Base-by-base conservation (phyloP, 2,113 vertebrate species). In the Bostrychus sinensis region DNA sequence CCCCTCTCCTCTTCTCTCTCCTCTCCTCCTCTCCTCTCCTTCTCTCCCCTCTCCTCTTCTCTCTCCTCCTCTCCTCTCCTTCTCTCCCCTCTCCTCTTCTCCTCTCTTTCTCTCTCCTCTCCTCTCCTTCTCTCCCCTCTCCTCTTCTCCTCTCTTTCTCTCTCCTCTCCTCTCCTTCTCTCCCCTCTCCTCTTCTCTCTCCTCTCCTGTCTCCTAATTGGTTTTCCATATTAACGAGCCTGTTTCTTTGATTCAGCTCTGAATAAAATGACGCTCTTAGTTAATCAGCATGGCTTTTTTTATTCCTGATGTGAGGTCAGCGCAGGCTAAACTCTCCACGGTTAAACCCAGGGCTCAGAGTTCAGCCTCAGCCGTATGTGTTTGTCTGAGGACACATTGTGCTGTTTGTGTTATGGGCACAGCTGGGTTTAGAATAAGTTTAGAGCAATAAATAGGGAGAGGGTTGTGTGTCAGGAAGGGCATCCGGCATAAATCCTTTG, bases 151-250 rank as follows among this genome's bases (percentile, higher is more conserved):
- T 20, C n/a, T 30, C 16, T 56, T 25, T 16, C 9, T 12, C 32
- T n/a, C 14, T 6, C 2, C 8, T 4, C n/a, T 6, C 5, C 2
- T 16, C 38, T 39, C 38, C n/a, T 8, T 39, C 38, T n/a, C n/a
- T n/a, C 14, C 38, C 8, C 38, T 39, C 38, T 16, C 38, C 3
- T 9, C 13, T 28, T 54, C 42, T 45, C 22, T 19, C 19, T 25
- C 43, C 22, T 45, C 65, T 69, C 69, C 62, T 46, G 66, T 61
- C 62, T 78, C 75, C 76, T 91, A 91, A 92, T 92, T 90, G 90
- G 81, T 89, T 88, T 90, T 90, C 83, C 84, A 88, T 86, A 88
- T 88, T 91, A 91, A 91, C 83, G 80, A 86, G 87, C 82, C 77
- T 81, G 70, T 86, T 92, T 86, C 84, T 91, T 86, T 83, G 81